Evolutionary conservation across 2,888 invertebrate genomes (phyloP), one percentile per base, ranked within the genome.

Genomic region (Siphonodentalium dalli): DNA sequence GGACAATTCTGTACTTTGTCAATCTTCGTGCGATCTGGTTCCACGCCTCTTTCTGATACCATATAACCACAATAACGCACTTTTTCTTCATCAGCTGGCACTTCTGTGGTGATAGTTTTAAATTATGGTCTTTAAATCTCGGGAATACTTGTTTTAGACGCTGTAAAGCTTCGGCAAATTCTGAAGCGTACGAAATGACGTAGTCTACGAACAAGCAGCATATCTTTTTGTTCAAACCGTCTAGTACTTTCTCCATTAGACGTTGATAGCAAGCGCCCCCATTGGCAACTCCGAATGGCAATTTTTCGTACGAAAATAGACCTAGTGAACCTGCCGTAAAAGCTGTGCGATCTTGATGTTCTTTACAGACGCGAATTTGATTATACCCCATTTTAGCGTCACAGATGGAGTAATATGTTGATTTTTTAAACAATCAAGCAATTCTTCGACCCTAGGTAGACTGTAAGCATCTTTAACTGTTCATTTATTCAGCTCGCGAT

Each of bases 321-420:
- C 15, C 15, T 1, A 24, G 24, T 37, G 11, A 37, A 5, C 26
- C 21, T 46, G 24, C 24, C 21, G n/a, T 20, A 27, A 21, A 18
- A 35, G 5, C 24, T 21, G n/a, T n/a, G n/a, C n/a, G n/a, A n/a
- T n/a, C n/a, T n/a, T n/a, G n/a, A n/a, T n/a, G n/a, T n/a, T n/a
- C n/a, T n/a, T n/a, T n/a, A n/a, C n/a, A n/a, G n/a, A n/a, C n/a
- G n/a, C n/a, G n/a, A n/a, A 46, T 27, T 37, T 34, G 46, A 24
- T 46, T 35, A 26, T 46, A 46, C 8, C 46, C 37, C 4, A 20
- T 38, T 15, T 46, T 46, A 24, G 37, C 37, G 27, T 46, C 46
- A 6, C 35, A 18, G 1, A 37, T 37, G 1, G 3, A 26, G 18
- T 37, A 37, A 18, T 37, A 46, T 26, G 26, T 46, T 1, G 31